Evolutionary conservation across 2,888 invertebrate species (phyloP), one percentile per base, ranked within the genome.

Genomic region (Zhuqinia jingwanae): DNA sequence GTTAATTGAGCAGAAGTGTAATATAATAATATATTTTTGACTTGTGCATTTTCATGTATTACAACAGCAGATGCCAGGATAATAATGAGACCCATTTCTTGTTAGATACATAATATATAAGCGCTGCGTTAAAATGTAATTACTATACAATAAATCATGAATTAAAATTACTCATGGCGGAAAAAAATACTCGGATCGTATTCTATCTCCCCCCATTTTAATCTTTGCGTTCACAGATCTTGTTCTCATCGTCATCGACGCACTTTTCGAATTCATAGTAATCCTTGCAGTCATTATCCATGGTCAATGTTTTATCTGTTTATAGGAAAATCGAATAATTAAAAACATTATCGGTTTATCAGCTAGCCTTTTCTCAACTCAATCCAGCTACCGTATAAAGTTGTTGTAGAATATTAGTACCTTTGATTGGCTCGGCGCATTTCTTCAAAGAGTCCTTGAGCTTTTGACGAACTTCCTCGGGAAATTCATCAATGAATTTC

Each of bases 1-100:
- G 36, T 36, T 65, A 65, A 30, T 65, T 68, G 45, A 68, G 68
- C 68, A 68, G 42, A 68, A 17, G 20, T 6, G 36, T 36, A 36
- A 36, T 3, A 36, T 36, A 36, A n/a, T n/a, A n/a, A n/a, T 8
- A 36, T 36, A 36, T 36, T 3, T 36, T 36, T 36, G 36, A 36
- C 36, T 36, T 36, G 36, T 36, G 36, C 8, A 45, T 45, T 10
- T 42, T 17, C 1, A 45, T n/a, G 20, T 65, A 65, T 25, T 65
- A 36, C 36, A 36, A 36, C 36, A 36, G 36, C 65, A 25, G 25
- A 25, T 75, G 22, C 27, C 36, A 15, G 45, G 42, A 11, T 75
- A 45, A 45, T 36, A 63, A 42, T 77, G 56, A 84, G 84, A 84
- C 84, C 84, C 84, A 84, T 84, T 77, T 84, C 84, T 84, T 84